phyloP scores from a whole-genome alignment of 2,888 invertebrate species.

The Synergus gifuensis region DNA sequence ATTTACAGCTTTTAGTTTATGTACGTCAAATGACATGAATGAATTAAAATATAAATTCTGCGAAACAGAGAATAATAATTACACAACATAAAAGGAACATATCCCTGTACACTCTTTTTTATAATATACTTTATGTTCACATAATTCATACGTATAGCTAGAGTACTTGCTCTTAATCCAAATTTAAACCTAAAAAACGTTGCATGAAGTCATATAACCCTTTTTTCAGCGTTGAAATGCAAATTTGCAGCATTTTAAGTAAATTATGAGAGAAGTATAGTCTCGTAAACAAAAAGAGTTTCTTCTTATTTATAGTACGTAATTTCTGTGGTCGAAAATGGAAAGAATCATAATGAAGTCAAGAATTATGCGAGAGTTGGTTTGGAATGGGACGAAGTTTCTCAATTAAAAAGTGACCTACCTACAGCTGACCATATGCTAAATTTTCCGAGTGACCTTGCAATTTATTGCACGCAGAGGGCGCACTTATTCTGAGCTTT shows the following conservation, averaged over 20 bases:
- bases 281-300: conserved; percentile 20
- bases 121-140: too few species aligned
- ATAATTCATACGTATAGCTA: conserved; percentile 11
- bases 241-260: conserved; percentile 12
- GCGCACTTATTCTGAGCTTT: conserved; percentile 48
- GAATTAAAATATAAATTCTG: too few species aligned
- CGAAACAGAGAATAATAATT: too few species aligned
- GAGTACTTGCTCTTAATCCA: conserved; percentile 17
- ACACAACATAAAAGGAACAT: too few species aligned
- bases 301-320: background rate
- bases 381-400: background rate
- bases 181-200: conserved; percentile 6
- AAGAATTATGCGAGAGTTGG: conserved; percentile 15
- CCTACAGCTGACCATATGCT: conserved; percentile 47
- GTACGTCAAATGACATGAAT: too few species aligned
- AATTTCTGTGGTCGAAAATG: conserved; percentile 12
- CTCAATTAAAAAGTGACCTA: conserved; percentile 20
- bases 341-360: conserved; percentile 18
- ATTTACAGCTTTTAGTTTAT: too few species aligned
- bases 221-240: conserved; percentile 19
- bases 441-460: conserved; percentile 50
- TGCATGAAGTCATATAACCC: background rate
- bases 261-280: conserved; percentile 14
- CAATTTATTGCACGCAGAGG: conserved; percentile 52
- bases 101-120: too few species aligned